Evolutionary conservation across 2,888 invertebrate species (phyloP), one percentile per base, ranked within the genome.

Genomic region (Chymomyza caudatula): DNA sequence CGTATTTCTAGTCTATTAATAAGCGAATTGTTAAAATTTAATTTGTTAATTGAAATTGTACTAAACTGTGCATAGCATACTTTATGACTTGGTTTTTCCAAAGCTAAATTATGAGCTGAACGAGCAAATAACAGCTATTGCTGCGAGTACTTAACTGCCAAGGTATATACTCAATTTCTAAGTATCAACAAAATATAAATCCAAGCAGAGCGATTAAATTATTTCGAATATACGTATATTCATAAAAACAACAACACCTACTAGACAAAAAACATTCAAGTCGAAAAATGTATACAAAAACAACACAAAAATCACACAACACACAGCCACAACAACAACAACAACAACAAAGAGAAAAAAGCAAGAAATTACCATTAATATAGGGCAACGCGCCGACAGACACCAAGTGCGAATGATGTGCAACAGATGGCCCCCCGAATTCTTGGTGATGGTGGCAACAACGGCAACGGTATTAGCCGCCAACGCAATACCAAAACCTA

Each of bases 351-450:
- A n/a, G n/a, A n/a, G n/a, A n/a, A n/a, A n/a, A n/a, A n/a, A n/a
- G n/a, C 83, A 80, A 84, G 77, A 87, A 77, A 86, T 86, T 84
- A 87, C 82, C 83, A 87, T 87, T 84, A 85, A 83, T 81, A 84
- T 77, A 80, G 77, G 80, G 86, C 82, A 87, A 74, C 75, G 77
- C 84, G 84, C 81, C 78, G 84, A 81, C 85, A 84, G 80, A 80
- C 84, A 77, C 76, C 79, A 84, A 85, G 86, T 87, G 87, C 82
- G 84, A 87, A 85, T 88, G 88, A 88, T 87, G 86, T 81, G 84
- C 74, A 87, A 77, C 87, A 87, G 87, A 87, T 87, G 87, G 88
- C 88, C 78, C 70, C 75, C 74, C 81, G 73, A 80, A 80, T 77
- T 78, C 77, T 71, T 73, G n/a, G 65, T 69, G 57, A 43, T 20